Conservation (phyloP, 2,888 invertebrate genomes). For the Scaeva pyrastri region DNA sequence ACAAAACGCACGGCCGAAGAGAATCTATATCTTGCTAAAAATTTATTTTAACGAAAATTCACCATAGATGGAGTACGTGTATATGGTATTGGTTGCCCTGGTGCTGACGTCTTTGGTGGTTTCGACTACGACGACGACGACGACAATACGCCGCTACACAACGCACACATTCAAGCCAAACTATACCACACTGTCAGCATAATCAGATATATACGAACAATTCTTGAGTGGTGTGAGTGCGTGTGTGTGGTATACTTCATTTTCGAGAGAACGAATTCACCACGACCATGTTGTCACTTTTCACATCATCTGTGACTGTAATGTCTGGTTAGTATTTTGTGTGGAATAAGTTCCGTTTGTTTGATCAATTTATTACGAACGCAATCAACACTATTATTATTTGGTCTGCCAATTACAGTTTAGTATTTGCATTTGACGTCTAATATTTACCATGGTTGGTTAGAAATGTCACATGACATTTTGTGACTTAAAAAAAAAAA, state of each 20-base stretch:
- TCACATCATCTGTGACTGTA: slow-evolving; percentile 1
- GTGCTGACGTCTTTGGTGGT: slow-evolving; percentile 76
- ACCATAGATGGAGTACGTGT: slow-evolving; percentile 76
- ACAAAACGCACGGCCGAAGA: slow-evolving; percentile 81
- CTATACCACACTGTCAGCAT: slow-evolving; percentile 40
- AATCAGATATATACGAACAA: background rate
- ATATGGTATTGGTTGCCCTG: slow-evolving; percentile 75
- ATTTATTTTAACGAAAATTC: slow-evolving; percentile 77
- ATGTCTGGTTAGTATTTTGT: background rate
- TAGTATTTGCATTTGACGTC: background rate
- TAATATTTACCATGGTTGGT: background rate
- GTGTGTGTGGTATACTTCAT: slow-evolving; percentile 57
- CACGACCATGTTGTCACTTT: slow-evolving; percentile 63
- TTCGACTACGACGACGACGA: slow-evolving; percentile 40
- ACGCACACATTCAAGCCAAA: slow-evolving; percentile 44
- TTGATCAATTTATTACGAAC: background rate
- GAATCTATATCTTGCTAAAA: slow-evolving; percentile 80
- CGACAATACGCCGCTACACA: slow-evolving; percentile 47
- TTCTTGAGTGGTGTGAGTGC: background rate
- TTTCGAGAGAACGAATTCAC: slow-evolving; percentile 62
- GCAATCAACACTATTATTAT: background rate
- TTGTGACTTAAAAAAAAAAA: background rate
- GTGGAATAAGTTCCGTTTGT: background rate
- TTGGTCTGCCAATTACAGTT: background rate
- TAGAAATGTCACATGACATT: background rate